Conservation (phyloP, 2,888 invertebrate genomes). For the Noctua pronuba region DNA sequence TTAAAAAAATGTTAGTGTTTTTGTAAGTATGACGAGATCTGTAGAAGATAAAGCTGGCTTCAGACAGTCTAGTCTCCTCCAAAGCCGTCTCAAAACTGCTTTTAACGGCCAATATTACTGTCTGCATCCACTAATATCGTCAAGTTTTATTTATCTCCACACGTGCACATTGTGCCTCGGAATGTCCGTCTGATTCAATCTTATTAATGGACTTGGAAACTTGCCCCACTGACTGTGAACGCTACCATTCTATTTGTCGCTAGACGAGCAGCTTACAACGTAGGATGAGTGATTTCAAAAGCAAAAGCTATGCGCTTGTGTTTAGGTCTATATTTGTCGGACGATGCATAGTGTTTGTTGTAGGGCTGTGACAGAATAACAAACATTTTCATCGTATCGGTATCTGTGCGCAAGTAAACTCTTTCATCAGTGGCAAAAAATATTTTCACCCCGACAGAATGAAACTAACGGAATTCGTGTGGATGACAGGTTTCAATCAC, state of each 20-base stretch:
- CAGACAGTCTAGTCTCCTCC: neutral
- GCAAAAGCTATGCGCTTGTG: conserved; percentile 73
- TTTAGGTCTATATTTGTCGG: conserved; percentile 75
- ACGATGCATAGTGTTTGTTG: conserved; percentile 33
- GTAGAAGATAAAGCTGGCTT: neutral
- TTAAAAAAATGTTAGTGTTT: neutral
- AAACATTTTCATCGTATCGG: conserved; percentile 8
- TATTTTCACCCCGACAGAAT: neutral
- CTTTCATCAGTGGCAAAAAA: neutral
- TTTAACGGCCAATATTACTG: conserved; percentile 14
- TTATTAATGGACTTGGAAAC: conserved; percentile 90
- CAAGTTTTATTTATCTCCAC: conserved; percentile 83
- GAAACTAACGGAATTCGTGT: neutral
- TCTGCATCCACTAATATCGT: conserved; percentile 64
- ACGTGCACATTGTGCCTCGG: conserved; percentile 88
- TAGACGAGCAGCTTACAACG: conserved; percentile 77
- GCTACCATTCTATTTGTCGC: conserved; percentile 85
- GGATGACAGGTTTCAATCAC: neutral
- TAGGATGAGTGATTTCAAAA: conserved; percentile 73
- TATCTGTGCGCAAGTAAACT: neutral
- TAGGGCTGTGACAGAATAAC: conserved; percentile 58
- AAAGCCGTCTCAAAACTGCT: neutral
- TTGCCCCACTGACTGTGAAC: conserved; percentile 89
- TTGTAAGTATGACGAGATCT: neutral
- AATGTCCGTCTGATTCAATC: conserved; percentile 90